These are phyloP conservation scores for Chrysocyon brachyurus DNA, from an alignment of 2,797 vertebrate genomes.

Conservation along the genomic window DNA sequence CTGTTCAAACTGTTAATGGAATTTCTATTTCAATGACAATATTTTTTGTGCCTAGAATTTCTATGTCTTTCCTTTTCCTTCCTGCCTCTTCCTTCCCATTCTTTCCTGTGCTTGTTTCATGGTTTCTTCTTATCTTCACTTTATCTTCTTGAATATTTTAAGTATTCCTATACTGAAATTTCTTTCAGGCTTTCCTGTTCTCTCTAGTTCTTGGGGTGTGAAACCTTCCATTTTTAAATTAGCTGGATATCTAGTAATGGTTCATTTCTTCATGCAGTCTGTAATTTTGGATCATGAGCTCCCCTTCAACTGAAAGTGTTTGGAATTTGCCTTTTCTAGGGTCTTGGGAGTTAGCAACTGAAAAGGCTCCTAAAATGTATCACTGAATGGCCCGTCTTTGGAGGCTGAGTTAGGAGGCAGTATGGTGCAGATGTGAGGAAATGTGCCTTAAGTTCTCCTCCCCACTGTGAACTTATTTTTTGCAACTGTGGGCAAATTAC, in stretches of 20 bases:
- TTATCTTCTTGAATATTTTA: conserved; percentile 41
- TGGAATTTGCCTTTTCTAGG: neutral
- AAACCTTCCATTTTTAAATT: neutral
- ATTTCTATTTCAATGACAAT: conserved; percentile 55
- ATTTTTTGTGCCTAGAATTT: neutral
- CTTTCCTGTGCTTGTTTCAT: neutral
- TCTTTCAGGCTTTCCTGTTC: conserved; percentile 1
- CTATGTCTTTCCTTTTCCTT: conserved; percentile 28
- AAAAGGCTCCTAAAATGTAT: neutral
- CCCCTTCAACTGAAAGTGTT: neutral
- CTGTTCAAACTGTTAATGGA: neutral
- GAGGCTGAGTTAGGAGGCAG: neutral
- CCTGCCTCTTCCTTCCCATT: neutral
- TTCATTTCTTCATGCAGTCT: neutral
- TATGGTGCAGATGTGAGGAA: neutral
- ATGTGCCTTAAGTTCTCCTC: neutral
- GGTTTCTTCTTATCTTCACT: neutral
- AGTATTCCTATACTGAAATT: conserved; percentile 11
- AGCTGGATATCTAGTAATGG: neutral
- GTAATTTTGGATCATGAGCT: neutral
- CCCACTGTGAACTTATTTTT: neutral
- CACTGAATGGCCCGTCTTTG: neutral
- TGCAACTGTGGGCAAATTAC: neutral
- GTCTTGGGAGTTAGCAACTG: neutral
- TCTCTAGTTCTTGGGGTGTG: neutral